phyloP scores from a whole-genome alignment of 2,888 invertebrate species.

The Pristionchus maxplancki region DNA sequence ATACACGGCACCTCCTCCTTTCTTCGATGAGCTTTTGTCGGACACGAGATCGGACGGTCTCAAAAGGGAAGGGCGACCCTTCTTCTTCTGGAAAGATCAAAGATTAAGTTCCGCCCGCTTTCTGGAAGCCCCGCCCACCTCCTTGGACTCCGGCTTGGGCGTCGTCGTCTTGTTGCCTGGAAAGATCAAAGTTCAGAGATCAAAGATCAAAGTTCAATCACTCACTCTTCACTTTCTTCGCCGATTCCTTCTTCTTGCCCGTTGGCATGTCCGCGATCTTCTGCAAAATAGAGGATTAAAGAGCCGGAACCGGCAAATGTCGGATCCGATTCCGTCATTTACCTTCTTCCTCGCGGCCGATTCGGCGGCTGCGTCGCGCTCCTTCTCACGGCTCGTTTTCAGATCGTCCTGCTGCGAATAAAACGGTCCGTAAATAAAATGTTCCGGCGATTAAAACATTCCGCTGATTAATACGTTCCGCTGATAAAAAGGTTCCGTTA shows the following conservation, averaged over 20 bases:
- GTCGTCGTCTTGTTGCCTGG: neutral
- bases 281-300: neutral
- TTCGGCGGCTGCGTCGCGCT: neutral
- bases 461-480: too few relatives aligned
- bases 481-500: too few relatives aligned
- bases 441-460: too few relatives aligned
- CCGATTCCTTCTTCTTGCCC: neutral
- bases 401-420: neutral
- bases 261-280: neutral
- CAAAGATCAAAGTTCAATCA: neutral
- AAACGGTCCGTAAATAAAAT: too few relatives aligned
- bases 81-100: neutral
- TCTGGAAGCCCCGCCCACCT: neutral
- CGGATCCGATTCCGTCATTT: neutral
- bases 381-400: constrained; percentile 1
- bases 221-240: neutral
- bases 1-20: too few relatives aligned
- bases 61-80: neutral
- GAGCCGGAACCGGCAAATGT: neutral
- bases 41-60: neutral
- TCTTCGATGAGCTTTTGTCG: neutral
- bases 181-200: neutral
- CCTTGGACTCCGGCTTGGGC: neutral
- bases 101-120: too few relatives aligned
- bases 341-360: neutral